Base-by-base conservation (phyloP, 2,888 invertebrate species). In the Coremacera marginata region DNA sequence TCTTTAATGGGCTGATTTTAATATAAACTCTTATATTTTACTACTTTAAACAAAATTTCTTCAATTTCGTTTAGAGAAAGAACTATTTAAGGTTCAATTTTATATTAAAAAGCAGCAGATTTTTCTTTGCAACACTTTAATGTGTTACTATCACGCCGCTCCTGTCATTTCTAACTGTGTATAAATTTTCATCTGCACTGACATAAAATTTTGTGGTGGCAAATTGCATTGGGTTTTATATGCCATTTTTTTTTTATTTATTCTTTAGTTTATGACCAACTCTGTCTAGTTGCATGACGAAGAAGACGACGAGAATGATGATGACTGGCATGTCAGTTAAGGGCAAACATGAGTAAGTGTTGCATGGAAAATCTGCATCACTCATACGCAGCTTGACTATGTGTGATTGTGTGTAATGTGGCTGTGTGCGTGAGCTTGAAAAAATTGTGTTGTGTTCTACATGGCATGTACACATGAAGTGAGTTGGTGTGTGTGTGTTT, bases 181-280 rank as follows among this genome's bases (percentile, higher is more conserved):
- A 44, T 44, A 44, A 44, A 44, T 44, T 11, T 14, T 57, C 37
- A 65, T 65, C 49, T 67, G 14, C 22, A 49, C 49, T 67, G 49
- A 49, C 67, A 49, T 67, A 49, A 25, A 52, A 70, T 52, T 49
- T 52, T 51, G 70, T 52, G 70, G 70, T 70, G 70, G 52, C 51
- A 70, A 70, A 70, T 70, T 70, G 70, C 70, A 70, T 70, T 51
- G 9, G 27, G 19, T 52, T 52, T 51, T 51, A 52, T 70, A 52
- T 70, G 49, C 27, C 16, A 4, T 70, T 70, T 70, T 52, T 22
- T 16, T 27, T 31, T 52, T 25, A 1, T 25, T 51, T 7, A 9
- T 49, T 9, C 25, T 5, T 55, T 55, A 19, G 9, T 55, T 55
- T 14, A 44, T 44, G 44, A 2, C 44, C 11, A 14, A 11, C 44